phyloP scores from a whole-genome alignment of 2,888 invertebrate species.

The Zaprionus obscuricornis region DNA sequence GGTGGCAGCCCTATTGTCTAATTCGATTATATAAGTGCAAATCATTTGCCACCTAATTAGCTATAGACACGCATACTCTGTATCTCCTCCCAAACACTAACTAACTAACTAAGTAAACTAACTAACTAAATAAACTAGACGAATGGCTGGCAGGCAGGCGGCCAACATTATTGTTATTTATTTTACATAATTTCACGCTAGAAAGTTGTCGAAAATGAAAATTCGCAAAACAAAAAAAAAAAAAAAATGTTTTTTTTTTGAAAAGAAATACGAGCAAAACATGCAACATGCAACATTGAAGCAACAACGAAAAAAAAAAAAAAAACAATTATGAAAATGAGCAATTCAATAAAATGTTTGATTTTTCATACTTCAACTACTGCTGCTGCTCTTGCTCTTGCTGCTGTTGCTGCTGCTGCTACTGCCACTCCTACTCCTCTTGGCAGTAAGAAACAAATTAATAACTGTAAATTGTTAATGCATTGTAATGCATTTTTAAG shows the following conservation, averaged over 20 bases:
- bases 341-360: slow-evolving; percentile 38
- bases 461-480: slow-evolving; percentile 54
- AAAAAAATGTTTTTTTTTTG: too few species aligned
- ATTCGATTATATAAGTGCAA: slow-evolving; percentile 67
- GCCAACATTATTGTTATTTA: slow-evolving; percentile 37
- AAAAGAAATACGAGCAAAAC: slow-evolving; percentile 20
- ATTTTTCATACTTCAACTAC: slow-evolving; percentile 5
- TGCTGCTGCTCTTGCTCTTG: too few species aligned
- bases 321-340: slow-evolving; percentile 16
- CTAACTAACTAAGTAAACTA: slow-evolving; percentile 3
- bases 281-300: slow-evolving; percentile 34
- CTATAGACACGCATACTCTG: slow-evolving; percentile 64
- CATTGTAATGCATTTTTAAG: slow-evolving; percentile 66
- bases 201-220: slow-evolving; percentile 74
- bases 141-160: slow-evolving; percentile 4
- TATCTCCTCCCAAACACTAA: too few species aligned
- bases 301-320: slow-evolving; percentile 12
- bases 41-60: slow-evolving; percentile 62
- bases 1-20: slow-evolving; percentile 58
- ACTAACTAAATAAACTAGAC: not conserved
- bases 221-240: slow-evolving; percentile 41
- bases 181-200: slow-evolving; percentile 72
- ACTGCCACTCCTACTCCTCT: too few species aligned
- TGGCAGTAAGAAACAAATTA: too few species aligned
- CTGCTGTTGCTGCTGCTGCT: too few species aligned